Evolutionary conservation across 2,888 invertebrate species (phyloP).

Genomic region (Stratiomys singularior): DNA sequence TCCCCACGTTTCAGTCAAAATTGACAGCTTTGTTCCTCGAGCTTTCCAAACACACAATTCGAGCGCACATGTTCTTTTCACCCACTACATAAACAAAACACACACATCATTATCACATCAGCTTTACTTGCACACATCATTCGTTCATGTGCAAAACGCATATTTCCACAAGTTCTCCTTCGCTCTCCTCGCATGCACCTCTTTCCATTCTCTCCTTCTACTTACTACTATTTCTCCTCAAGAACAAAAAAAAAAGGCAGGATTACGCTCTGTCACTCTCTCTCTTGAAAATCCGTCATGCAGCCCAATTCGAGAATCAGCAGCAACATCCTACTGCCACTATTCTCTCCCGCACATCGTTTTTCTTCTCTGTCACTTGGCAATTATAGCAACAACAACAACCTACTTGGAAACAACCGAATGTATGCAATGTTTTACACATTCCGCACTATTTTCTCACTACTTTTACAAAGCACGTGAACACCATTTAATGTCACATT

Average conservation of each 20-base stretch:
- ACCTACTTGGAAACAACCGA: constrained; percentile 32
- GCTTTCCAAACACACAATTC: constrained; percentile 9
- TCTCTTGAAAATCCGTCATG: background rate
- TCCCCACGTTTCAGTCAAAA: background rate
- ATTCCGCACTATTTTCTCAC: too few relatives aligned
- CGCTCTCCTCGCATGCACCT: background rate
- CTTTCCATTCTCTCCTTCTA: constrained; percentile 3
- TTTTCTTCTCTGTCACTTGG: background rate
- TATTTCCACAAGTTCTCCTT: background rate
- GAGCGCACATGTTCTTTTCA: constrained; percentile 34
- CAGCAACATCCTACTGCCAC: background rate
- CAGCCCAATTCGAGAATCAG: background rate
- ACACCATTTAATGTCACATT: background rate
- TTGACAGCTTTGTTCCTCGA: background rate
- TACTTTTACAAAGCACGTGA: too few relatives aligned
- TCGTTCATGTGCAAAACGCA: background rate
- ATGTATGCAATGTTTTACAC: background rate
- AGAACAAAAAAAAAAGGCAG: background rate
- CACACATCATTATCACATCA: background rate
- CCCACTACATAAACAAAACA: constrained; percentile 32
- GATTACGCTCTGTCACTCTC: background rate
- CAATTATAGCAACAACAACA: constrained; percentile 28
- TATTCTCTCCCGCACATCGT: background rate
- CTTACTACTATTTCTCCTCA: background rate
- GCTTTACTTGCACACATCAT: background rate